A percentile compares a stretch with the other conserved stretches of the same genome.
These are phyloP conservation scores for Stictocephala bisonia DNA, from an alignment of 2,888 invertebrate genomes.

Conservation along the genomic window DNA sequence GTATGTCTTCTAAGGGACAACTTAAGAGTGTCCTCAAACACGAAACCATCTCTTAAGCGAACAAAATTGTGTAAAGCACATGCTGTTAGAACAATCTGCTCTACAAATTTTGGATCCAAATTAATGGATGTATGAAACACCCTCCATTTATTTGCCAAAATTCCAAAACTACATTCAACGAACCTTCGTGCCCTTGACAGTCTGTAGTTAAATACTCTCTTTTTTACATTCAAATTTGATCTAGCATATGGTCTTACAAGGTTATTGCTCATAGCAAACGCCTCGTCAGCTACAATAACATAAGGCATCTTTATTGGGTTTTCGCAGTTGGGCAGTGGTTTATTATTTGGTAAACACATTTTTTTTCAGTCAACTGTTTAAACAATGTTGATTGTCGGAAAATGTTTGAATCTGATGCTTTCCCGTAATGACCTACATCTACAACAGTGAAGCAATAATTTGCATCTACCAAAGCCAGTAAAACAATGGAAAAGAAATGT, in stretches of 20 bases:
- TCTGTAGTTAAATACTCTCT: too few relatives aligned
- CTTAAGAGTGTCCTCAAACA: not conserved
- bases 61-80: not conserved
- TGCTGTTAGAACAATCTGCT: not conserved
- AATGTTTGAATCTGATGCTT: slow-evolving; percentile 29
- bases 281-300: slow-evolving; percentile 10
- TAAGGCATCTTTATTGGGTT: not conserved
- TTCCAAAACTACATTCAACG: too few relatives aligned
- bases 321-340: not conserved
- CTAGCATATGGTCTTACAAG: slow-evolving; percentile 3
- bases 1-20: not conserved
- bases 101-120: not conserved
- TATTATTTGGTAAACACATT: not conserved
- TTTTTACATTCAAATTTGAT: not conserved
- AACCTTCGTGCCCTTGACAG: too few relatives aligned
- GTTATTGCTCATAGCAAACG: not conserved
- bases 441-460: slow-evolving; percentile 31
- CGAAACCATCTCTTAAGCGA: not conserved
- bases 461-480: slow-evolving; percentile 42
- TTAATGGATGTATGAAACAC: not conserved
- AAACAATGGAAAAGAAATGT: slow-evolving; percentile 44
- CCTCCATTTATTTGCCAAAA: too few relatives aligned
- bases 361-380: not conserved
- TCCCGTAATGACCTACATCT: slow-evolving; percentile 38
- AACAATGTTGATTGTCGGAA: slow-evolving; percentile 1